A percentile compares a stretch with the other conserved stretches of the same genome.
phyloP scores from a whole-genome alignment of 2,888 invertebrate genomes.

The Pemphredon lugubris region DNA sequence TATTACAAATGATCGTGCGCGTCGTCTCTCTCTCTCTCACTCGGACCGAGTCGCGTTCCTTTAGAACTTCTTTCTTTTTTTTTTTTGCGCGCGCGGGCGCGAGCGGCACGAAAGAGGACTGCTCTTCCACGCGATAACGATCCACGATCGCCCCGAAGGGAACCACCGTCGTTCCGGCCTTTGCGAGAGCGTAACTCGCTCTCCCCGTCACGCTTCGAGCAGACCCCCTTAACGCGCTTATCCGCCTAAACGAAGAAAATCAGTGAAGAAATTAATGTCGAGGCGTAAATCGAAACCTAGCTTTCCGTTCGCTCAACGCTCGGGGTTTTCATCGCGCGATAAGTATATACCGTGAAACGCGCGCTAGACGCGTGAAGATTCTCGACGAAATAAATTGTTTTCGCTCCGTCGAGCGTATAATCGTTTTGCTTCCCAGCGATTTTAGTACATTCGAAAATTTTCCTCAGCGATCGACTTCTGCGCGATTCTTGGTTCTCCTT shows the following conservation, averaged over 20 bases:
- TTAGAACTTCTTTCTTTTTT: too few relatives aligned
- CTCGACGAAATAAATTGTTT: too few relatives aligned
- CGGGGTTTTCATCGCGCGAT: constrained; percentile 1
- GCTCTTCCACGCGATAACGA: constrained; percentile 57
- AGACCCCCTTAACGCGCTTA: constrained; percentile 41
- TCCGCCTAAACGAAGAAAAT: constrained; percentile 52
- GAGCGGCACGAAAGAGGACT: constrained; percentile 45
- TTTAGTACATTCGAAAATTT: too few relatives aligned
- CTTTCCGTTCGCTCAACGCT: constrained; percentile 2
- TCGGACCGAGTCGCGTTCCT: too few relatives aligned
- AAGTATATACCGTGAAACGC: constrained; percentile 12
- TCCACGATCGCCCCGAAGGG: constrained; percentile 64
- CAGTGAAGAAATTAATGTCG: constrained; percentile 59
- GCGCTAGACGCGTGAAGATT: too few relatives aligned
- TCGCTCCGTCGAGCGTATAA: too few relatives aligned
- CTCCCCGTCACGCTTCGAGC: constrained; percentile 60
- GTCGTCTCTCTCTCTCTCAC: constrained; percentile 29
- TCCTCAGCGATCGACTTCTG: too few relatives aligned
- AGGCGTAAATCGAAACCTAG: constrained; percentile 33
- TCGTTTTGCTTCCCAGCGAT: too few relatives aligned
- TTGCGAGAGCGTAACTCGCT: constrained; percentile 60
- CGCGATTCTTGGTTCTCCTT: too few relatives aligned
- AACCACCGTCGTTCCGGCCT: constrained; percentile 51
- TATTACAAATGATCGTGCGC: constrained; percentile 63
- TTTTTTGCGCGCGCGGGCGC: constrained; percentile 43